Evolutionary conservation across 1,140 invertebrate genomes (phyloP).

Genomic region (Bombus ignitus): DNA sequence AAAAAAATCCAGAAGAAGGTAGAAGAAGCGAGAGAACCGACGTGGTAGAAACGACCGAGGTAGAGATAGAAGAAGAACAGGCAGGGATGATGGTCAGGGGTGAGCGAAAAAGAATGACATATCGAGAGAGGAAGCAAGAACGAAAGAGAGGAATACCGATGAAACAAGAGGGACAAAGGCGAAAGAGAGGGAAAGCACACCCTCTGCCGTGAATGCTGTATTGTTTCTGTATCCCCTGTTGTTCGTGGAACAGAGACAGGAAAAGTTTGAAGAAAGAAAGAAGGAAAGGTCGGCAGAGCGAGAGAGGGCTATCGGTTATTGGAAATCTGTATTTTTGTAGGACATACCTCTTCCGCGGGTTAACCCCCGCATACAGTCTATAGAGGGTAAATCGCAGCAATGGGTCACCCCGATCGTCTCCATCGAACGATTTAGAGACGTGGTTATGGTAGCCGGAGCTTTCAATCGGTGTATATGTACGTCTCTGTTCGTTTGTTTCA

Average conservation of each 20-base stretch:
- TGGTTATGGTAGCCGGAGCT: slow-evolving; percentile 40
- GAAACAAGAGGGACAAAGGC: slow-evolving; percentile 26
- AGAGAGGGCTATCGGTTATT: slow-evolving; percentile 77
- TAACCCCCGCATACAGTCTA: slow-evolving; percentile 44
- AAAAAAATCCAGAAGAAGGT: slow-evolving; percentile 25
- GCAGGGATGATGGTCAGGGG: slow-evolving; percentile 52
- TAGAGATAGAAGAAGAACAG: slow-evolving; percentile 50
- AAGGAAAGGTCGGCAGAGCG: slow-evolving; percentile 21
- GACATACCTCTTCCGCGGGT: slow-evolving; percentile 69
- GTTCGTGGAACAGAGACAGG: slow-evolving; percentile 13
- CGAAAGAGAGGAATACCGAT: slow-evolving; percentile 17
- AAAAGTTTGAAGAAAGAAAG: slow-evolving; percentile 7
- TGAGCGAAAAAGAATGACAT: slow-evolving; percentile 49
- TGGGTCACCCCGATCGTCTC: slow-evolving; percentile 72
- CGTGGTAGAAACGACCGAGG: slow-evolving; percentile 9
- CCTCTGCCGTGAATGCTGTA: slow-evolving; percentile 58
- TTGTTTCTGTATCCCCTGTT: slow-evolving; percentile 72
- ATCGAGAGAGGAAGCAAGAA: slow-evolving; percentile 27
- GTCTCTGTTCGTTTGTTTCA: neutral
- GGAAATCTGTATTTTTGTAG: slow-evolving; percentile 81
- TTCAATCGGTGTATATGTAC: slow-evolving; percentile 53
- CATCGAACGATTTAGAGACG: slow-evolving; percentile 62
- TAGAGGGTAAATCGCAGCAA: slow-evolving; percentile 67
- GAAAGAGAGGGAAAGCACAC: slow-evolving; percentile 3
- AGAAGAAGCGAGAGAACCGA: slow-evolving; percentile 30